A percentile compares a stretch with the other conserved stretches of the same genome.
Evolutionary conservation across 2,113 vertebrate species (phyloP).

Genomic region (Haplochromis vanheusdeni): DNA sequence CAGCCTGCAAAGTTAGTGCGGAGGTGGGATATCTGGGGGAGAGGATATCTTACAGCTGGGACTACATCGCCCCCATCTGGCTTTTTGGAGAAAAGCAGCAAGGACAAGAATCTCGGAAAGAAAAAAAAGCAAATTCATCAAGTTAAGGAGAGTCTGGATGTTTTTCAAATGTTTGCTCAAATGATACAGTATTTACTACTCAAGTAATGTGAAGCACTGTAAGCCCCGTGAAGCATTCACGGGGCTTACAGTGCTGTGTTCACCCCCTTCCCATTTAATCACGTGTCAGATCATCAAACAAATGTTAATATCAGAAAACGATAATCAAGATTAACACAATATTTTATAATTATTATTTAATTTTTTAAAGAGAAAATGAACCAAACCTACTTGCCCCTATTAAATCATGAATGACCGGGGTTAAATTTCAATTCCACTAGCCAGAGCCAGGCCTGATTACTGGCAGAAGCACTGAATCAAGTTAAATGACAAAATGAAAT

Average conservation of each 20-base stretch:
- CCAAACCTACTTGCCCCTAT: neutral
- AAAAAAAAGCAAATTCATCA: neutral
- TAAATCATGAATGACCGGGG: neutral
- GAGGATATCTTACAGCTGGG: neutral
- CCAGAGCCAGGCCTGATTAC: neutral
- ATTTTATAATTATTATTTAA: neutral
- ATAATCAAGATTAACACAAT: neutral
- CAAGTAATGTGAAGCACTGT: neutral
- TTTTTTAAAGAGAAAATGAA: neutral
- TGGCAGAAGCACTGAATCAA: neutral
- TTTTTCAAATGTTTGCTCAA: neutral
- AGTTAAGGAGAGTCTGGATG: neutral
- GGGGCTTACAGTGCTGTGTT: neutral
- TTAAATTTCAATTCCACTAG: neutral
- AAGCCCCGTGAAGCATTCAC: neutral
- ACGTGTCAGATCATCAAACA: neutral
- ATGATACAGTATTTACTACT: neutral
- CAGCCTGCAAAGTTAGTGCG: neutral
- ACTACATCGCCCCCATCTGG: conserved; percentile 6
- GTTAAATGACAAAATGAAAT: neutral
- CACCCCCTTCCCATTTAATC: neutral
- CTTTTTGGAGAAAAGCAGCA: neutral
- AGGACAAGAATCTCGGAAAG: neutral
- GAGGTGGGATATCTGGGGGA: neutral
- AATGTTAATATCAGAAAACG: neutral